These are phyloP conservation scores for Acanthococcus lagerstroemiae DNA, from an alignment of 2,888 invertebrate species.

Conservation along the genomic window DNA sequence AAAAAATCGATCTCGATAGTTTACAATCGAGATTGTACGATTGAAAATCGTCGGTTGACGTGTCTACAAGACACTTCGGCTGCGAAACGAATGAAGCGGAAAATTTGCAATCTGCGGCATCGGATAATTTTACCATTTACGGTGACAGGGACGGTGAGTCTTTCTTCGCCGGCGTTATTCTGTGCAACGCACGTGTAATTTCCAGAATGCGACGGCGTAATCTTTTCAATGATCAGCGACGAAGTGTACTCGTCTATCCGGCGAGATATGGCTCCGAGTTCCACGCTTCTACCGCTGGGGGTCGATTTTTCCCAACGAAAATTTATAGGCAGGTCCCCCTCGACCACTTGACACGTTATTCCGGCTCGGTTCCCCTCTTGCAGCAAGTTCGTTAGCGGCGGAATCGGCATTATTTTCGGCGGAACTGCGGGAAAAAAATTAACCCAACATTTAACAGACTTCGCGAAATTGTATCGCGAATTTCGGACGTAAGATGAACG, in stretches of 20 bases:
- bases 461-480: too few relatives aligned
- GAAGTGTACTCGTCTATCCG: constrained; percentile 76
- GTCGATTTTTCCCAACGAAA: constrained; percentile 72
- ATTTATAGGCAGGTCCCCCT: constrained; percentile 83
- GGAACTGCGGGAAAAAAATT: too few relatives aligned
- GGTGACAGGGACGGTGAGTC: constrained; percentile 66
- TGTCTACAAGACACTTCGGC: too few relatives aligned
- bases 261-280: constrained; percentile 48
- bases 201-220: constrained; percentile 74
- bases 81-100: constrained; percentile 2
- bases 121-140: constrained; percentile 60
- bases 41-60: too few relatives aligned
- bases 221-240: constrained; percentile 73
- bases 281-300: constrained; percentile 57
- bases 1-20: too few relatives aligned
- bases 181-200: constrained; percentile 88
- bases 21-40: too few relatives aligned
- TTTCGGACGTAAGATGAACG: too few relatives aligned
- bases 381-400: constrained; percentile 67
- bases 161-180: constrained; percentile 71
- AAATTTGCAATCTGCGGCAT: too few relatives aligned
- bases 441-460: too few relatives aligned
- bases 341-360: constrained; percentile 80
- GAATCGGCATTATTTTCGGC: constrained; percentile 74
- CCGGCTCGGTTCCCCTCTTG: constrained; percentile 79